Base-by-base conservation (phyloP, 1,140 invertebrate genomes). In the Micrasema longulum region DNA sequence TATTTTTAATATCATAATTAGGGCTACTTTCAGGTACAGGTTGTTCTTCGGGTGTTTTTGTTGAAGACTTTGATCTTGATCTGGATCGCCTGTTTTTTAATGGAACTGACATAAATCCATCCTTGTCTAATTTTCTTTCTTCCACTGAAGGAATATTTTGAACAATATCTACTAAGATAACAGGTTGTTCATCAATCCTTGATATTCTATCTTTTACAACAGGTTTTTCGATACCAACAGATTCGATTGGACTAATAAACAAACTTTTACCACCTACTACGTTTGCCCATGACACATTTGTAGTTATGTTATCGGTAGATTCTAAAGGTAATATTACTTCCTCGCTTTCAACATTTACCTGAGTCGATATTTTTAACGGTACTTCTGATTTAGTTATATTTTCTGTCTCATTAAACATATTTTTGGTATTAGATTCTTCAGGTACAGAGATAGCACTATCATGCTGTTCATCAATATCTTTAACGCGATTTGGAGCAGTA, bases 61-160 rank as follows among this genome's bases (percentile, higher is more conserved):
- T 47, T 18, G 60, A n/a, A 57, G 71, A 71, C 55, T 76, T 81
- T 23, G 83, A 85, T 50, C 82, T 77, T 43, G 83, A 84, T 66
- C 83, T 78, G 20, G 83, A 85, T 69, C 83, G 77, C 76, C 81
- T 79, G 73, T 75, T 79, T 78, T 83, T 80, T 45, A 81, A 80
- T 65, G 45, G 62, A 47, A 83, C 83, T 20, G 77, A 79, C 57
- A 85, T 83, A 75, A 84, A 84, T 20, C 83, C 83, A 74, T 85
- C 83, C 36, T 79, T 76, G 78, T 84, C 83, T 1, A 82, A 71
- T 77, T 77, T 71, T 35, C 77, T 12, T 63, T 78, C 78, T 65
- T 74, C 71, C 76, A 77, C 81, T 31, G 52, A 53, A n/a, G 77
- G 50, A 52, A 78, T 77, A 26, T 53, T 70, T 69, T 80, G 79